Evolutionary conservation across 2,113 vertebrate species (phyloP), one percentile per base, ranked within the genome.

Genomic region (Ornithorhynchus anatinus): DNA sequence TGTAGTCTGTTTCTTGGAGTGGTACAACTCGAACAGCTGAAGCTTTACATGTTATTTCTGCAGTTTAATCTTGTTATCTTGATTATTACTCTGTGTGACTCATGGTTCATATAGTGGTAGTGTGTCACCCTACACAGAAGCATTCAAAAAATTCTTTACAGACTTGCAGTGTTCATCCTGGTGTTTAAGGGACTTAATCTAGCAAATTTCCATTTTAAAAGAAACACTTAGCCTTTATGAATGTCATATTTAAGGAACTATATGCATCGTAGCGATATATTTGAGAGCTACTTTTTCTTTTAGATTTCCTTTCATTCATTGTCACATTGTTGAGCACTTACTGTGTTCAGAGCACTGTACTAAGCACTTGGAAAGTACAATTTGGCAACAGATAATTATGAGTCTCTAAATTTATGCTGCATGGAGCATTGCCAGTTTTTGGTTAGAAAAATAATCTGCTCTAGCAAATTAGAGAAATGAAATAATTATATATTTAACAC

Each of bases 401-500:
- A 45, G 69, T 85, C 48, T 86, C 12, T 62, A 47, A 0, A 16
- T 69, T 13, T 53, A 38, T 65, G 5, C 40, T 77, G 32, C 19
- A 19, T 38, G 17, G 70, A 77, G 77, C 35, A 54, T 36, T 76
- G 69, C 45, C 40, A 71, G 37, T 20, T 64, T 23, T 74, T 76
- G 31, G n/a, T 77, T 81, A 73, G 51, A 17, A 37, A 51, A 84
- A 84, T 84, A 79, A 80, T 59, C 78, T 82, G 42, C 62, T 84
- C 27, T 59, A 47, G 57, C 68, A 71, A 79, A 81, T 64, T 80
- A 78, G 22, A 48, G 73, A 76, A 80, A 56, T 68, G 62, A 79
- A 83, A 80, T 71, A 79, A 65, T 32, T 38, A 23, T 79, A 10
- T 31, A 22, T 19, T 68, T 42, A 13, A 23, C 0, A 52, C 22